Percentiles rank a stretch among this genome's conserved stretches.
Conservation (phyloP, 2,888 invertebrate genomes). For the Lasiommata megera region DNA sequence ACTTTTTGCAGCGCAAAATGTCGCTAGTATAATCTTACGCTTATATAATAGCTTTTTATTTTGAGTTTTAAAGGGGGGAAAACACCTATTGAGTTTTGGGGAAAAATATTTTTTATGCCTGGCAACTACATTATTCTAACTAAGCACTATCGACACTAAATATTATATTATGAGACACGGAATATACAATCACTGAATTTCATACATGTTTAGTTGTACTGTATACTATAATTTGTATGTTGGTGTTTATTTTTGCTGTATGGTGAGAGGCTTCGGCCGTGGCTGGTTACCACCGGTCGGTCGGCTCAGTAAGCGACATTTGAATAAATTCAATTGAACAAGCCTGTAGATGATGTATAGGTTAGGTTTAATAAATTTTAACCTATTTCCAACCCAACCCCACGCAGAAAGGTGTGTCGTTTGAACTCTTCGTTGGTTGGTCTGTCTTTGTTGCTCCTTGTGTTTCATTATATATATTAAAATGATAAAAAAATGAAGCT, state of each 20-base stretch:
- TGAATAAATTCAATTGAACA: too few relatives aligned
- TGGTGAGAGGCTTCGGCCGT: too few relatives aligned
- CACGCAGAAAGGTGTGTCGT: too few relatives aligned
- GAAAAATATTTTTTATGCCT: background rate
- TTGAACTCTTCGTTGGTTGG: too few relatives aligned
- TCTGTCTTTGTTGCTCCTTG: too few relatives aligned
- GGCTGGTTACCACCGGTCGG: too few relatives aligned
- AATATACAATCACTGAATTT: constrained; percentile 12
- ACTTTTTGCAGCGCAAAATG: background rate
- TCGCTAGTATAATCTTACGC: background rate
- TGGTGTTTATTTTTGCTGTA: background rate
- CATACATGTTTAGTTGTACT: constrained; percentile 5
- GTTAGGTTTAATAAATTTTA: too few relatives aligned
- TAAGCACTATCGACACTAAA: constrained; percentile 20
- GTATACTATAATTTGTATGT: constrained; percentile 15
- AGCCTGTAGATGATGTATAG: too few relatives aligned
- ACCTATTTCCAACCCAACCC: too few relatives aligned
- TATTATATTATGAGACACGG: constrained; percentile 14
- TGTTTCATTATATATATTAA: too few relatives aligned
- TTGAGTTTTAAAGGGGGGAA: background rate
- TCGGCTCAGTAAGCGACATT: too few relatives aligned
- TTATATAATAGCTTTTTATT: background rate
- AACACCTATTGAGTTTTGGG: constrained; percentile 2
- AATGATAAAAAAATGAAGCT: too few relatives aligned
- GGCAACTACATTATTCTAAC: constrained; percentile 25